Evolutionary conservation across 2,888 invertebrate genomes (phyloP).

Genomic region (Drosophila colorata): DNA sequence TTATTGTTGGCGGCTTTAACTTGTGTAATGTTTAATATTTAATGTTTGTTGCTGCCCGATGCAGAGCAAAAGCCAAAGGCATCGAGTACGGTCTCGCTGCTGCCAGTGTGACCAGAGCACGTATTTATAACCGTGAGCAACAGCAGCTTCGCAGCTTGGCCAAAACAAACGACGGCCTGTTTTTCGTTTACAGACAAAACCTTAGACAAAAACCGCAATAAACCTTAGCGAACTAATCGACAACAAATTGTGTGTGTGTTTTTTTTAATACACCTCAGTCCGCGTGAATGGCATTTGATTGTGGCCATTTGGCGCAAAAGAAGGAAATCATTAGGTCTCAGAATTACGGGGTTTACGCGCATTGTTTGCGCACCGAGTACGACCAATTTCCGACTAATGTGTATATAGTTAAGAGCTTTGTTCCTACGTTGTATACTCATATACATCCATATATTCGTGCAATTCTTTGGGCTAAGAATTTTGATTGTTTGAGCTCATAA

Average conservation of each 20-base stretch:
- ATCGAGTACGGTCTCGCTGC: conserved; percentile 3
- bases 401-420: conserved; percentile 50
- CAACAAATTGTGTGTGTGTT: conserved; percentile 45
- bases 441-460: conserved; percentile 4
- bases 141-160: neutral
- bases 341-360: conserved; percentile 22
- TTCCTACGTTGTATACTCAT: conserved; percentile 15
- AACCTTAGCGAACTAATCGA: conserved; percentile 48
- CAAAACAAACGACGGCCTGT: conserved; percentile 16
- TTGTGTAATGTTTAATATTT: conserved; percentile 48
- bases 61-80: conserved; percentile 12
- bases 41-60: conserved; percentile 17
- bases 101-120: conserved; percentile 5
- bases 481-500: conserved; percentile 46
- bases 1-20: conserved; percentile 45
- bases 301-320: conserved; percentile 50
- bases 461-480: conserved; percentile 39
- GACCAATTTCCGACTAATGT: neutral
- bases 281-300: conserved; percentile 63
- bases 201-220: conserved; percentile 6
- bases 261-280: conserved; percentile 35
- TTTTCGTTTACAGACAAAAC: neutral
- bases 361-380: conserved; percentile 12
- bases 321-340: conserved; percentile 62
- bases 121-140: conserved; percentile 26